Evolutionary conservation across 2,888 invertebrate genomes (phyloP), one percentile per base, ranked within the genome.

Genomic region (Dexiosoma caninum): DNA sequence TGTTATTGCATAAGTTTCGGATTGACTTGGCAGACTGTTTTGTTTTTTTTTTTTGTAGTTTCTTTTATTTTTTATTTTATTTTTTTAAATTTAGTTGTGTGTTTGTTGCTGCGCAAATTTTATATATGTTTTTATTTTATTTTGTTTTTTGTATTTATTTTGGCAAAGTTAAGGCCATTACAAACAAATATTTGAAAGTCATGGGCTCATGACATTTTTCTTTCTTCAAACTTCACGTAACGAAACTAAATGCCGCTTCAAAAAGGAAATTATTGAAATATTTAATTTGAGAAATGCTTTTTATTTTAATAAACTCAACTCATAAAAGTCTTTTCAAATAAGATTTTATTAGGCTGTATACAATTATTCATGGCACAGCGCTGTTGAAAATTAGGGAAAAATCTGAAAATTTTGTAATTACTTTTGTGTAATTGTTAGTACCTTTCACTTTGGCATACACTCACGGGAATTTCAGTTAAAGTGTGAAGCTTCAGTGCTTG

Each of bases 91-190:
- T 44, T 16, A 19, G 30, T 42, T 71, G n/a, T 53, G 21, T 12
- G 16, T 14, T 14, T 53, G 32, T 6, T 53, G 30, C 37, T 57
- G 57, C 23, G 14, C 12, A 37, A n/a, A 37, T 55, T 77, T 35
- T 60, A 60, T 21, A 0, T 23, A 2, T 16, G 12, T 67, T 12
- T 49, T 37, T 12, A 14, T 30, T 40, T 40, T 30, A 14, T 49
- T 49, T 59, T 37, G 7, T 23, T 14, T 49, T 66, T 67, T 19
- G 8, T 19, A 23, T 42, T 49, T 55, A 53, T 79, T 79, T 81
- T 77, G 80, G 76, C 76, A 77, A 62, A 72, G 55, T 69, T 67
- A 81, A 81, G 72, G 77, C 72, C 81, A 71, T 71, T 53, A 49
- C 37, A 55, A 49, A 12, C 35, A 66, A 69, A 66, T 35, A 69